A percentile compares a stretch with the other conserved stretches of the same genome.
Evolutionary conservation across 2,113 vertebrate species (phyloP).

Genomic region (Nesoenas mayeri): DNA sequence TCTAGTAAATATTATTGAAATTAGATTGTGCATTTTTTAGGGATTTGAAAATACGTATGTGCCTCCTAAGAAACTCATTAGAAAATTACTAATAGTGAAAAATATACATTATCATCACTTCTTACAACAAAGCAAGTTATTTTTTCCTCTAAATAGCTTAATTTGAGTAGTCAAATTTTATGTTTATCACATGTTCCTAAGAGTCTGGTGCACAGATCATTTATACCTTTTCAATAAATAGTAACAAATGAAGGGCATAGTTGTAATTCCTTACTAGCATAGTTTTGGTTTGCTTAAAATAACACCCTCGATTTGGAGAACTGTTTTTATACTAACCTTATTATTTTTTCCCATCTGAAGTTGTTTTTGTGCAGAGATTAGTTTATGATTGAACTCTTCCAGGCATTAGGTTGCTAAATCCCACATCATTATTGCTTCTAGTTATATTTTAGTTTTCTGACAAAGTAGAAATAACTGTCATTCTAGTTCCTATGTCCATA

Average conservation of each 20-base stretch:
- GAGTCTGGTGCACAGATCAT: background rate
- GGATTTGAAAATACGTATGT: background rate
- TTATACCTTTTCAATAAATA: background rate
- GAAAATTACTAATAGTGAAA: background rate
- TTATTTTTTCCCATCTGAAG: background rate
- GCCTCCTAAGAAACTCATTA: background rate
- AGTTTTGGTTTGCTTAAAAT: background rate
- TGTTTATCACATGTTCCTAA: background rate
- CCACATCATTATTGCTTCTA: background rate
- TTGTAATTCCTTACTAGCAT: background rate
- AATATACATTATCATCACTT: background rate
- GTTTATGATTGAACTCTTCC: background rate
- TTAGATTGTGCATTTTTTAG: background rate
- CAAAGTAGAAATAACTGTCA: background rate
- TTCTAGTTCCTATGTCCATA: background rate
- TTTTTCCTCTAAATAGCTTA: background rate
- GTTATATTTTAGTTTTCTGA: background rate
- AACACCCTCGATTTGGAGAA: background rate
- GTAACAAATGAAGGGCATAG: accelerated
- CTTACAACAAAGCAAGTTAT: background rate
- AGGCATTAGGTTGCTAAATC: background rate
- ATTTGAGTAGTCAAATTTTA: background rate
- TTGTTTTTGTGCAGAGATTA: background rate
- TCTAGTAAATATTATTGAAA: background rate
- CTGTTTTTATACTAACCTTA: background rate